Percentiles rank a stretch among this genome's conserved stretches.
Evolutionary conservation across 2,888 invertebrate species (phyloP).

Genomic region (Agrilus cyanescens): DNA sequence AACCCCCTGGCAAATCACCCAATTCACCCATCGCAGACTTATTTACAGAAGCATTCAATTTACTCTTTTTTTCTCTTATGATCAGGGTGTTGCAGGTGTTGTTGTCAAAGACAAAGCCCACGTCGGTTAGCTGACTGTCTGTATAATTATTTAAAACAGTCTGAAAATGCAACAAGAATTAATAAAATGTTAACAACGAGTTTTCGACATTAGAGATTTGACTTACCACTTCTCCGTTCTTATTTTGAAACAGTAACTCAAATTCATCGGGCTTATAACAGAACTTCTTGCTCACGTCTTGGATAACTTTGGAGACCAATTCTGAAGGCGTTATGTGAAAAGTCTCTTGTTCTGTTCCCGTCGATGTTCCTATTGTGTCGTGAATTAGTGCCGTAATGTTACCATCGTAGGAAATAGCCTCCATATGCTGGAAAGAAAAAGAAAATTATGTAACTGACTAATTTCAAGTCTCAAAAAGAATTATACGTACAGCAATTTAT

Average conservation of each 20-base stretch:
- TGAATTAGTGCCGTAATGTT: constrained; percentile 27
- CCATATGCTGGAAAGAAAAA: constrained; percentile 35
- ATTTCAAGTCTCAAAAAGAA: neutral
- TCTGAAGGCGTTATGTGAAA: constrained; percentile 31
- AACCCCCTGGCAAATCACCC: constrained; percentile 13
- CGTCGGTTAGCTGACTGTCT: constrained; percentile 35
- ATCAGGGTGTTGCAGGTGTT: constrained; percentile 26
- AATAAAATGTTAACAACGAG: neutral
- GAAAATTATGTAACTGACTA: constrained; percentile 6
- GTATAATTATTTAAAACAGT: constrained; percentile 33
- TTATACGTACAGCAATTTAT: no score
- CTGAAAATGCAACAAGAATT: constrained; percentile 27
- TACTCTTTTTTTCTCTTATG: constrained; percentile 12
- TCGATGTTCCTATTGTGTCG: constrained; percentile 21
- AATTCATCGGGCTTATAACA: constrained; percentile 37
- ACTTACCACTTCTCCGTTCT: constrained; percentile 20
- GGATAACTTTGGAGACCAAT: constrained; percentile 35
- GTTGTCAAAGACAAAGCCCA: constrained; percentile 32
- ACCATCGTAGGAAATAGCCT: constrained; percentile 34
- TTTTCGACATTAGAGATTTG: neutral
- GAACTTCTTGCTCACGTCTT: constrained; percentile 37
- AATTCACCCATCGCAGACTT: constrained; percentile 28
- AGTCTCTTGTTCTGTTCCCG: constrained; percentile 13
- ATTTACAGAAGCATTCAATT: constrained; percentile 36
- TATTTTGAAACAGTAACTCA: constrained; percentile 30